Evolutionary conservation across 35 echinoderm and acorn worm species (phyloP), one percentile per base, ranked within the genome.

Genomic region (Strongylocentrotus purpuratus): DNA sequence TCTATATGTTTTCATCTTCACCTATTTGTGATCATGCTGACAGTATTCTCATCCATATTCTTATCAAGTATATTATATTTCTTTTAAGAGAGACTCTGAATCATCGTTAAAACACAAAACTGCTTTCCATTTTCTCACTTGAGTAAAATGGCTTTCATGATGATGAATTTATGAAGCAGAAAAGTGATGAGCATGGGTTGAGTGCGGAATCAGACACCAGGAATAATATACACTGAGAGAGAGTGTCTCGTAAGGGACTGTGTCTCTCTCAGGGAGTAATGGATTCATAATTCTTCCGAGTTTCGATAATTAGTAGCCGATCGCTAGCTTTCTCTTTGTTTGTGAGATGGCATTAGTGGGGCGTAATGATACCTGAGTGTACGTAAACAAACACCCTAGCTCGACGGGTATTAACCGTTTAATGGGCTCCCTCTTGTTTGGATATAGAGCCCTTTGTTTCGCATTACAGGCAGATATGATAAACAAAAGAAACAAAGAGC

Each of bases 141-240:
- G 15, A 78, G 65, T 2, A 78, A 78, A 78, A 78, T 78, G 65
- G 65, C 22, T 78, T n/a, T 78, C 28, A n/a, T n/a, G 25, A 78
- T 78, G 65, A 78, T 78, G 65, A 78, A 78, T 78, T 78, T 78
- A 78, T 78, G 65, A 78, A 78, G 65, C 20, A 78, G 65, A 78
- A 28, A 78, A n/a, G 22, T 28, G 65, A 78, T n/a, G 65, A n/a
- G 22, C 7, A n/a, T 7, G 65, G 18, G 61, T 28, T 70, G 61
- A 25, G 61, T 28, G 1, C 11, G 65, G 20, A 78, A 78, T 28
- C 65, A 78, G 65, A 78, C 65, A 78, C 65, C 65, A 78, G 65
- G n/a, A 78, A 78, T 78, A 78, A 78, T 78, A 78, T 78, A 78
- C 65, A 28, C 17, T 25, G 22, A 78, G 22, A 78, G 52, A 59